These are phyloP conservation scores for Anisognathus igniventris DNA, from an alignment of 2,797 vertebrate genomes.

Conservation along the genomic window DNA sequence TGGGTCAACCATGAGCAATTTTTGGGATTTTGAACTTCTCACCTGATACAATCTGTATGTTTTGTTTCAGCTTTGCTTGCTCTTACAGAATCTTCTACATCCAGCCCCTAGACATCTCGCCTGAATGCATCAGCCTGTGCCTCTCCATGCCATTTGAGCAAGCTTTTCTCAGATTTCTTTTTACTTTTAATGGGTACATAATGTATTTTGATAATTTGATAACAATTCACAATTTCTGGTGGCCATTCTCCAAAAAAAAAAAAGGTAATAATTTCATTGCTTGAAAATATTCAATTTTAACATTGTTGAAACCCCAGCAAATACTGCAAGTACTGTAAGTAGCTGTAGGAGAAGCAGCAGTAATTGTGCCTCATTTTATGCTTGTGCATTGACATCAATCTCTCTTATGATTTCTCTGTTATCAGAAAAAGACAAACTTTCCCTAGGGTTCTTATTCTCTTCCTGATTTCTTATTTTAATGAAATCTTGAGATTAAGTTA, in stretches of 20 bases:
- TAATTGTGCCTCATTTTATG: neutral
- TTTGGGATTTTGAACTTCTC: neutral
- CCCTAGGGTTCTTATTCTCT: neutral
- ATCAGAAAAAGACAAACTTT: neutral
- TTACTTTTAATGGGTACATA: neutral
- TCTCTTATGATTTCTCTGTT: neutral
- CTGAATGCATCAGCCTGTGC: neutral
- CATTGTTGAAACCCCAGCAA: neutral
- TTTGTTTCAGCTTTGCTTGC: neutral
- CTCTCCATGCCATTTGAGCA: neutral
- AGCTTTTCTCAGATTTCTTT: neutral
- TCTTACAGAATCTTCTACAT: rapidly evolving
- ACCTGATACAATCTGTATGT: neutral
- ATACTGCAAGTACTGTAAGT: neutral
- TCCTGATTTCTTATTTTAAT: neutral
- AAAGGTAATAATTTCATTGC: neutral
- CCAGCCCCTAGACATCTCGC: neutral
- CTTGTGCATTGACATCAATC: neutral
- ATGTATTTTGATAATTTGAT: neutral
- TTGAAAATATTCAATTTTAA: neutral
- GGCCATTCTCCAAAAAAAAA: neutral
- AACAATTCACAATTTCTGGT: neutral
- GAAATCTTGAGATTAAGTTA: neutral
- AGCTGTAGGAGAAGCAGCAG: neutral
- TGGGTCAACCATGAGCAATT: neutral